A percentile compares a stretch with the other conserved stretches of the same genome.
Conservation (phyloP, 2,113 vertebrate species). For the Rhinoptilus africanus region DNA sequence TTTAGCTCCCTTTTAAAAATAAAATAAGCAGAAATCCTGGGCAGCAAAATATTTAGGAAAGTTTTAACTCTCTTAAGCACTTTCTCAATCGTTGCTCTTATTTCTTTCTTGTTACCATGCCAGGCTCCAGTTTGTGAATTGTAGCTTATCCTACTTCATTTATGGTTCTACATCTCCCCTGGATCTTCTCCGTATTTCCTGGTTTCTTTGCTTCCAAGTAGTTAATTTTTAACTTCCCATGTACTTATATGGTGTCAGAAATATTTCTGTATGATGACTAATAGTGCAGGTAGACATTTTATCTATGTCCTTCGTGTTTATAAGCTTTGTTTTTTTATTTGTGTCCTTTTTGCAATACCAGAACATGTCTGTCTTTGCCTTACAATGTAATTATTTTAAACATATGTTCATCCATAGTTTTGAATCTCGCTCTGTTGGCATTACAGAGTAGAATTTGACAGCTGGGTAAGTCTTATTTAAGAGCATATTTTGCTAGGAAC, state of each 20-base stretch:
- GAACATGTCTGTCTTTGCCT: neutral
- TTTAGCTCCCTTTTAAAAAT: neutral
- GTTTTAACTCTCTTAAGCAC: neutral
- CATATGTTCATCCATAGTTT: neutral
- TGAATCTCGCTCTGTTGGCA: neutral
- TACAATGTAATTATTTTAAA: constrained; percentile 1
- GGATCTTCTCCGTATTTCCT: constrained; percentile 9
- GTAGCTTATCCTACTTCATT: neutral
- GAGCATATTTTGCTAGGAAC: neutral
- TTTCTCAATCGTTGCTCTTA: neutral
- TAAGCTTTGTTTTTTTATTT: neutral
- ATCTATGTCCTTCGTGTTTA: neutral
- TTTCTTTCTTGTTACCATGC: neutral
- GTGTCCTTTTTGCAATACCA: neutral
- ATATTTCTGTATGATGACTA: neutral
- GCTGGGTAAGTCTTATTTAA: neutral
- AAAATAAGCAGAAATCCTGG: neutral
- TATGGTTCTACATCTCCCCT: constrained; percentile 16
- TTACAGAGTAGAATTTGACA: neutral
- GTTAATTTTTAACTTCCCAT: constrained; percentile 18
- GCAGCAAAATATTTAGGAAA: neutral
- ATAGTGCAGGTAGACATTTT: neutral
- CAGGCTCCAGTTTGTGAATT: neutral
- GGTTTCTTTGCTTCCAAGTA: constrained; percentile 1
- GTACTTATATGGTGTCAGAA: neutral